These are phyloP conservation scores for Paedocypris micromegethes DNA, from an alignment of 2,797 vertebrate species.

Conservation along the genomic window DNA sequence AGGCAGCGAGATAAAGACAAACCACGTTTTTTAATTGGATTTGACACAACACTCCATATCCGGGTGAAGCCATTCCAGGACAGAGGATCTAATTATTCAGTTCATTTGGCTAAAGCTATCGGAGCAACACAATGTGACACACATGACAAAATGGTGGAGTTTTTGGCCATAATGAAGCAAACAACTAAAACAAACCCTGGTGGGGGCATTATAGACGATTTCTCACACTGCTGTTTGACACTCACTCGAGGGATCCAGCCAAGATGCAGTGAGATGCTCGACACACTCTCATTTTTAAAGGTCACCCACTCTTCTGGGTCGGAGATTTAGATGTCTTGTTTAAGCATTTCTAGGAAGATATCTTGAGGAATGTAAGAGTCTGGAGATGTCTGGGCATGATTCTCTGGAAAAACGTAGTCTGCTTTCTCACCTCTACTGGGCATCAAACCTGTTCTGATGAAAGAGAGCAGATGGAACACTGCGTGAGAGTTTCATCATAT, in stretches of 20 bases:
- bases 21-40: neutral
- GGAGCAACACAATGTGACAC: neutral
- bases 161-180: neutral
- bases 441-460: conserved; percentile 29
- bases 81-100: neutral
- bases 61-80: neutral
- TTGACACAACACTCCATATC: neutral
- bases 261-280: neutral
- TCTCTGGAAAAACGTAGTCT: conserved; percentile 12
- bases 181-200: too few relatives aligned
- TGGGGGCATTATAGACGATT: too few relatives aligned
- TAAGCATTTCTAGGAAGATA: neutral
- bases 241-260: neutral
- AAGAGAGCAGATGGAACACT: conserved; percentile 66
- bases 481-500: conserved; percentile 66
- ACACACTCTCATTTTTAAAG: conserved; percentile 3
- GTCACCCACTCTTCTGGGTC: conserved; percentile 1
- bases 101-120: neutral
- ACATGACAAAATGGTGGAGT: neutral
- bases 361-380: neutral
- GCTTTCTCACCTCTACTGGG: conserved; percentile 30
- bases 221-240: too few relatives aligned
- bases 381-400: neutral
- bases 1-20: neutral
- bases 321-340: conserved; percentile 4